Evolutionary conservation across 2,113 vertebrate genomes (phyloP), one percentile per base, ranked within the genome.

Genomic region (Vidua macroura): DNA sequence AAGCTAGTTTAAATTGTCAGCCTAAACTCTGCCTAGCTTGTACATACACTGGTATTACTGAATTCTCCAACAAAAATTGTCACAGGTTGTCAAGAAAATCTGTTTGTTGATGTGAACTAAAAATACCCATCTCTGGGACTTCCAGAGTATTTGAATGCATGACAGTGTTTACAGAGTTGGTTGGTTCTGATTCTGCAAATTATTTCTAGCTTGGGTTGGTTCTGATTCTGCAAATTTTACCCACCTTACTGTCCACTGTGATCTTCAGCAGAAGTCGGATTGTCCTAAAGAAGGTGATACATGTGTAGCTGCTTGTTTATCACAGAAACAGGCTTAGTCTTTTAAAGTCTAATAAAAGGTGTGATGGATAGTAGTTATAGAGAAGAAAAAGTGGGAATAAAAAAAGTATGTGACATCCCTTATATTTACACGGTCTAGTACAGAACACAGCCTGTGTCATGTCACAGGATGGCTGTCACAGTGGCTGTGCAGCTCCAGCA

Each of bases 291-390:
- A 48, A 48, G 17, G 33, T 21, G 13, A 59, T 63, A 7, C 0
- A 2, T 2, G 2, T n/a, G 15, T 22, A 62, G 6, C 3, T 58
- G 18, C 1, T 0, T 51, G 20, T 28, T 13, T 52, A 7, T 89
- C 31, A 43, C 39, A 55, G 78, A 75, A 80, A 23, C 10, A 55
- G 28, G 9, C 46, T 60, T 88, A 69, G 39, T 44, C 39, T 55
- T 33, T 41, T 20, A 3, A 64, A 77, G 41, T 66, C 15, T 25
- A 13, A 2, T 41, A 37, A 58, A 49, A 63, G 31, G 15, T 79
- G 15, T 64, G 53, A 22, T 75, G 33, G 30, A 52, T 59, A 16
- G 23, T 56, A 67, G 22, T 43, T 87, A 13, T 6, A 53, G 46
- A 66, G 64, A 24, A 86, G 33, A 30, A 83, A 37, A 64, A 83